A percentile compares a stretch with the other conserved stretches of the same genome.
These are phyloP conservation scores for Colletes gigas DNA, from an alignment of 1,140 invertebrate species.

Conservation along the genomic window DNA sequence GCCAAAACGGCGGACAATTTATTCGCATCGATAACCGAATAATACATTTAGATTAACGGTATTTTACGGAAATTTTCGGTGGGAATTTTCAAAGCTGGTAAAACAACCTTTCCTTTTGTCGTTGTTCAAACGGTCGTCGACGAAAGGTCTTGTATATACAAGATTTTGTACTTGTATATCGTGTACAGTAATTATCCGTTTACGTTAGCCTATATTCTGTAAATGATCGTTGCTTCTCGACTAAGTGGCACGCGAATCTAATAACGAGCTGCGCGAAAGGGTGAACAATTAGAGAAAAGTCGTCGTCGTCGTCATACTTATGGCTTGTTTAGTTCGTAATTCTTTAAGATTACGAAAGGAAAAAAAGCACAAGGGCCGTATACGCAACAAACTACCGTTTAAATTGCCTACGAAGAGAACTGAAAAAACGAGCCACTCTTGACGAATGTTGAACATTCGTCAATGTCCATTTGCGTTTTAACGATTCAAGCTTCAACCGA, in stretches of 20 bases:
- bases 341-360: background rate
- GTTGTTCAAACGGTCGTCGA: background rate
- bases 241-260: conserved; percentile 20
- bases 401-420: conserved; percentile 41
- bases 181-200: conserved; percentile 71
- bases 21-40: conserved; percentile 23
- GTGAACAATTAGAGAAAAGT: background rate
- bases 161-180: conserved; percentile 72
- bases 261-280: background rate
- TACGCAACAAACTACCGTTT: conserved; percentile 23
- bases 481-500: background rate
- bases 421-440: background rate
- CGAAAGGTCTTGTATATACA: conserved; percentile 41
- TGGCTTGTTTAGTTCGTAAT: conserved; percentile 45
- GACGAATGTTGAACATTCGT: background rate
- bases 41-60: conserved; percentile 11
- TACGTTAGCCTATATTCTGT: conserved; percentile 53
- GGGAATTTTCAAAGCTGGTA: background rate
- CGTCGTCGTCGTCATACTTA: conserved; percentile 39
- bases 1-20: background rate
- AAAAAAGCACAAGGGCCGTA: conserved; percentile 7
- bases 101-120: background rate
- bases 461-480: background rate
- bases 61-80: background rate
- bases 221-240: conserved; percentile 44